Evolutionary conservation across 2,113 vertebrate species (phyloP).

Genomic region (Heterotilapia buettikoferi): DNA sequence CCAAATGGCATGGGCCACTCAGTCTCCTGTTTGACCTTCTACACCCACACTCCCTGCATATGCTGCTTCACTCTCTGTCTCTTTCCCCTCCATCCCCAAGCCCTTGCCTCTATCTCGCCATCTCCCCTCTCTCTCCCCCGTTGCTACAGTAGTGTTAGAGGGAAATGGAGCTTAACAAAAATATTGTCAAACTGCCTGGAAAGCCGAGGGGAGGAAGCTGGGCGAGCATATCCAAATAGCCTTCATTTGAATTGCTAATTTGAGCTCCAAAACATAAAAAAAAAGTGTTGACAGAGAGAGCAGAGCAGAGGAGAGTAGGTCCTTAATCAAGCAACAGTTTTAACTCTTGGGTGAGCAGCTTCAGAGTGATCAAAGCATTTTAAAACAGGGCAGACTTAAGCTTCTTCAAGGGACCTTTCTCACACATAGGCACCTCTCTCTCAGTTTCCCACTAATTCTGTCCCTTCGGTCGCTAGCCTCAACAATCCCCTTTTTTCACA

Average conservation of each 20-base stretch:
- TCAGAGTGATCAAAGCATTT: conserved; percentile 50
- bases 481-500: conserved; percentile 45
- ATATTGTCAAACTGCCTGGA: conserved; percentile 73
- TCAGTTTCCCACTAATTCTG: conserved; percentile 26
- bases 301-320: conserved; percentile 6
- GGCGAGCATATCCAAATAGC: conserved; percentile 64
- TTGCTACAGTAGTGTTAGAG: conserved; percentile 50
- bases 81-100: not conserved
- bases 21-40: conserved; percentile 55
- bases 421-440: not conserved
- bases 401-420: conserved; percentile 29
- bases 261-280: conserved; percentile 11
- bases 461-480: conserved; percentile 22
- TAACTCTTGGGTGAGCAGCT: conserved; percentile 48
- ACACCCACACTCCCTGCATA: conserved; percentile 14
- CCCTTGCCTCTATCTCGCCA: not conserved
- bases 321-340: conserved; percentile 50
- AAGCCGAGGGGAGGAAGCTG: conserved; percentile 60
- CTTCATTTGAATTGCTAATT: conserved; percentile 71
- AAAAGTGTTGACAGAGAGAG: conserved; percentile 44
- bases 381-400: conserved; percentile 34
- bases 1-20: conserved; percentile 28
- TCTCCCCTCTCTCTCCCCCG: conserved; percentile 16
- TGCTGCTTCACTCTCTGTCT: not conserved
- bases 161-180: conserved; percentile 69